Percentiles rank a stretch among this genome's conserved stretches.
Evolutionary conservation across 1,140 invertebrate genomes (phyloP).

Genomic region (Melanaphis sacchari): DNA sequence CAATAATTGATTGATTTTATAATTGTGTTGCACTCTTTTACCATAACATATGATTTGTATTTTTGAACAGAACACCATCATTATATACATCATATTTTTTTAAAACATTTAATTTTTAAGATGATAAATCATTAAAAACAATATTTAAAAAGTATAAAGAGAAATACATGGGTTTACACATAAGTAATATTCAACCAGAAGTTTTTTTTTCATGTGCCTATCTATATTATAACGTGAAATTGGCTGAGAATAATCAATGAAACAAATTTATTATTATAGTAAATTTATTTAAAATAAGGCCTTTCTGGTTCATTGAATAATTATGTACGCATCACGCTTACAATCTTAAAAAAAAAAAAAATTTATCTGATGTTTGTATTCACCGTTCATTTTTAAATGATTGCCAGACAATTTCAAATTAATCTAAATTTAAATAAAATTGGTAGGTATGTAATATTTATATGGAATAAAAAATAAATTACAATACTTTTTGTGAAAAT

Average conservation of each 20-base stretch:
- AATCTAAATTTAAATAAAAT: neutral
- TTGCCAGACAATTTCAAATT: neutral
- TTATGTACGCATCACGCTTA: neutral
- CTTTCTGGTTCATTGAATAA: slow-evolving; percentile 7
- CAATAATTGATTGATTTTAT: neutral
- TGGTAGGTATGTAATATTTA: neutral
- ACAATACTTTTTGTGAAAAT: neutral
- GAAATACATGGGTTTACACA: neutral
- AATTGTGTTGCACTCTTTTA: neutral
- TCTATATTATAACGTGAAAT: slow-evolving; percentile 2
- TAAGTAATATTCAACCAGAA: neutral
- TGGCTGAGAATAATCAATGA: neutral
- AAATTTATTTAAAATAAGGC: neutral
- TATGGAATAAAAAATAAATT: neutral
- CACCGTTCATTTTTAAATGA: neutral
- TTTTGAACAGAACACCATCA: neutral
- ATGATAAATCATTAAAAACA: neutral
- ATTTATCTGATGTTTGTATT: neutral
- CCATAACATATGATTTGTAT: neutral
- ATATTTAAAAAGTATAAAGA: neutral
- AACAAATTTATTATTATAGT: neutral
- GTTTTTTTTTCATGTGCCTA: neutral
- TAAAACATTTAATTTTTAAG: neutral
- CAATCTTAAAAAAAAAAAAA: neutral
- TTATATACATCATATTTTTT: neutral